These are phyloP conservation scores for Endotricha flammealis DNA, from an alignment of 2,888 invertebrate genomes.

Conservation along the genomic window DNA sequence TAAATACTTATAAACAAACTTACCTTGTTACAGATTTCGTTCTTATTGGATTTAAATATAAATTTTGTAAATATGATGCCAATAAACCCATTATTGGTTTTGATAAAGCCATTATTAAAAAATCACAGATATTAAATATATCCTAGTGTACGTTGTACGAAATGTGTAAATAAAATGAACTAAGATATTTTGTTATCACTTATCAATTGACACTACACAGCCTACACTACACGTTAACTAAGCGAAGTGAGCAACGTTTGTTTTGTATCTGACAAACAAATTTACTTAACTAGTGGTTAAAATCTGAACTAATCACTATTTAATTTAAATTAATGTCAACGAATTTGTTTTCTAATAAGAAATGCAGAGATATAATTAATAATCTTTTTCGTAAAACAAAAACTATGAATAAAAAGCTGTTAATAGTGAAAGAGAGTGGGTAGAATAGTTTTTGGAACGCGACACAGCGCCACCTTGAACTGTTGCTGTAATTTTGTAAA, in stretches of 20 bases:
- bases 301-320: slow-evolving; percentile 6
- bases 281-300: too few species aligned
- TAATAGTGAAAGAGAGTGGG: background rate
- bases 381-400: too few species aligned
- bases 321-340: too few species aligned
- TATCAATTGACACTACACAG: slow-evolving; percentile 10
- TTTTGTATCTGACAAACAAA: too few species aligned
- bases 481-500: background rate
- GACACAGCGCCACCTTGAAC: background rate
- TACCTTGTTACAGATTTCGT: slow-evolving; percentile 90
- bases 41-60: slow-evolving; percentile 85
- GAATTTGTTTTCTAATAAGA: too few species aligned
- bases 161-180: slow-evolving; percentile 10
- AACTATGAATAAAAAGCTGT: too few species aligned
- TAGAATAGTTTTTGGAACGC: too few species aligned
- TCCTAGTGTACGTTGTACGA: background rate
- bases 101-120: slow-evolving; percentile 81
- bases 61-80: slow-evolving; percentile 84
- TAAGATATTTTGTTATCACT: slow-evolving; percentile 4
- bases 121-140: slow-evolving; percentile 7
- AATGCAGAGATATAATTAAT: too few species aligned
- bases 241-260: too few species aligned
- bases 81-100: slow-evolving; percentile 84
- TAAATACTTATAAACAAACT: too few species aligned
- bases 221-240: background rate